Conservation (phyloP, 2,113 vertebrate species). For the Thinocorus orbignyianus region DNA sequence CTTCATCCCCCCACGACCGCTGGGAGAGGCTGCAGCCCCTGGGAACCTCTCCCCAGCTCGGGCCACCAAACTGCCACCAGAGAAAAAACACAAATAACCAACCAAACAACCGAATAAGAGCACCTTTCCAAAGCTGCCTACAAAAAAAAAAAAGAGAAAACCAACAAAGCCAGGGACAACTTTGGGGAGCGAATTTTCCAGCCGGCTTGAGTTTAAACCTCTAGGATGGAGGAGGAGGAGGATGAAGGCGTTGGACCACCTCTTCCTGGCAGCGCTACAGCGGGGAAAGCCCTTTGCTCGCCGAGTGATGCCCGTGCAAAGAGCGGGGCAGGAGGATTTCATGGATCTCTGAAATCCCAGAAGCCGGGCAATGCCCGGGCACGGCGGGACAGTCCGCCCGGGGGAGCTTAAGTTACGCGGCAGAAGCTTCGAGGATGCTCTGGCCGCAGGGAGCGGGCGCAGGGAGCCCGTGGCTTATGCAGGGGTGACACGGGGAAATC, state of each 20-base stretch:
- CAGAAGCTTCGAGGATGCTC: neutral
- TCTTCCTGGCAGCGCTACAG: neutral
- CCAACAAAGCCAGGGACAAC: neutral
- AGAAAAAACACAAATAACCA: neutral
- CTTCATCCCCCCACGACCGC: too few species aligned
- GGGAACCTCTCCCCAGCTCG: neutral
- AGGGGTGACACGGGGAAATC: neutral
- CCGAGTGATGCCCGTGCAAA: neutral
- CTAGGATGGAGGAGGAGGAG: neutral
- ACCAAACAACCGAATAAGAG: neutral
- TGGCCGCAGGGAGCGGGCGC: neutral
- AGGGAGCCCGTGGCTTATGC: too few species aligned
- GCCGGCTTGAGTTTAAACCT: neutral
- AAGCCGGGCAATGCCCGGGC: neutral
- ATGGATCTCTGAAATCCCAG: neutral
- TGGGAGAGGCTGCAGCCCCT: neutral
- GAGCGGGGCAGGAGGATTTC: neutral
- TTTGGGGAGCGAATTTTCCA: neutral
- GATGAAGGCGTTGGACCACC: neutral
- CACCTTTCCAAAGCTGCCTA: neutral
- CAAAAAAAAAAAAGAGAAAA: neutral
- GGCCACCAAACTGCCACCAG: neutral
- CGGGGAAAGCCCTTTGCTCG: neutral
- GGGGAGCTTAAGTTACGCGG: neutral
- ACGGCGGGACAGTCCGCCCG: neutral